Evolutionary conservation across 2,888 invertebrate species (phyloP), one percentile per base, ranked within the genome.

Genomic region (Tiliacea aurago): DNA sequence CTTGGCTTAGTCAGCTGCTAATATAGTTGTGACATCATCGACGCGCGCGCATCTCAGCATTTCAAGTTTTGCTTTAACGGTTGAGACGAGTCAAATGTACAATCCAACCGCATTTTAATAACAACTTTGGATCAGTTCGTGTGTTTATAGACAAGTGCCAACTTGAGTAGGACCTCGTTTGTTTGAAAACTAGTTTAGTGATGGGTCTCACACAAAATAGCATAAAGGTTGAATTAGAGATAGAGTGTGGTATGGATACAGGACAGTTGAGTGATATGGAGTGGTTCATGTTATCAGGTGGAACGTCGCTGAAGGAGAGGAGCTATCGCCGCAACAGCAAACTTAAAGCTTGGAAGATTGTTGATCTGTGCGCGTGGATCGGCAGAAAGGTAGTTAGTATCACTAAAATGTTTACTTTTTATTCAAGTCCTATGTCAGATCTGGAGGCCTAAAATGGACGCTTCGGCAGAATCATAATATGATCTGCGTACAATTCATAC

Each of bases 291-390:
- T 93, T 95, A 55, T 90, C 95, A 95, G 96, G 93, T 85, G 94
- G 91, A 23, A 93, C 94, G 5, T 93, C 94, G 23, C 88, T 93
- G 47, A 94, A 90, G 80, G 95, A 95, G 47, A 93, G 89, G 76
- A 89, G 73, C 59, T 76, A 87, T 64, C 91, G 95, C 7, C 91
- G 94, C 20, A 90, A 85, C 51, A 87, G 82, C 67, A 94, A 92
- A 70, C 80, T 93, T 3, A 94, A 91, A 72, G 86, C 93, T 76
- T 95, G 95, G 94, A 92, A 86, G 71, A 87, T 96, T 55, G 88
- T 95, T 78, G 96, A 95, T 75, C 86, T 96, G 20, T 96, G 95
- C 80, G 86, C 94, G 18, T 96, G 96, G 96, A 93, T 96, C 66
- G 96, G 96, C 49, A 93, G 89, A 89, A 96, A 96, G 95, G 96